Percentiles rank a stretch among this genome's conserved stretches.
Conservation (phyloP, 2,113 vertebrate species). For the Lycocorax pyrrhopterus region DNA sequence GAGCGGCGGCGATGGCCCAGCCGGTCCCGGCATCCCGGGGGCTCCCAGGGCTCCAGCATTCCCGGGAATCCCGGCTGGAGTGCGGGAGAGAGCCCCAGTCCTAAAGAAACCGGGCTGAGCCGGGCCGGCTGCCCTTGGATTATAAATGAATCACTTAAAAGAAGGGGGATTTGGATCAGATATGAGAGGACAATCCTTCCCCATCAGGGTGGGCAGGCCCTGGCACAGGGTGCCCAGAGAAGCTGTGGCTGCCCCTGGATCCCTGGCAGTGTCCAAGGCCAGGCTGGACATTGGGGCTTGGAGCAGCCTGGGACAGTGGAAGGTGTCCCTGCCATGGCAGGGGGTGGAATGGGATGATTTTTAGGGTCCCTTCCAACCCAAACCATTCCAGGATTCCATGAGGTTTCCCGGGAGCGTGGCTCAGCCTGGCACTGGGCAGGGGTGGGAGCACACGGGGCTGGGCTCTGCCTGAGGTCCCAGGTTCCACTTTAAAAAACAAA, state of each 20-base stretch:
- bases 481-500: not conserved
- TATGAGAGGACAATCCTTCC: not conserved
- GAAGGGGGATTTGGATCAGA: not conserved
- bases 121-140: not conserved
- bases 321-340: not conserved
- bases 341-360: not conserved
- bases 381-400: not conserved
- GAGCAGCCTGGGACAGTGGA: not conserved
- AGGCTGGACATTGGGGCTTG: not conserved
- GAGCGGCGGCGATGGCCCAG: fast-evolving
- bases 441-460: fast-evolving
- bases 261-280: not conserved
- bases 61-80: not conserved
- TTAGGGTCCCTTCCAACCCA: not conserved
- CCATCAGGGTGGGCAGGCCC: fast-evolving
- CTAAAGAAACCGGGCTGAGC: not conserved
- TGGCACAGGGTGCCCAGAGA: not conserved
- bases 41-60: not conserved
- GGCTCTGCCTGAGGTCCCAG: not conserved
- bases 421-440: not conserved
- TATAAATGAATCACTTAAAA: not conserved
- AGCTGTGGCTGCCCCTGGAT: not conserved
- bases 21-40: fast-evolving
- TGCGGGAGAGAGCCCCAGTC: fast-evolving
- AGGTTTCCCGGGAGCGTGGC: fast-evolving